These are phyloP conservation scores for Oscheius sp. DNA, from an alignment of 2,888 invertebrate species.

Conservation along the genomic window DNA sequence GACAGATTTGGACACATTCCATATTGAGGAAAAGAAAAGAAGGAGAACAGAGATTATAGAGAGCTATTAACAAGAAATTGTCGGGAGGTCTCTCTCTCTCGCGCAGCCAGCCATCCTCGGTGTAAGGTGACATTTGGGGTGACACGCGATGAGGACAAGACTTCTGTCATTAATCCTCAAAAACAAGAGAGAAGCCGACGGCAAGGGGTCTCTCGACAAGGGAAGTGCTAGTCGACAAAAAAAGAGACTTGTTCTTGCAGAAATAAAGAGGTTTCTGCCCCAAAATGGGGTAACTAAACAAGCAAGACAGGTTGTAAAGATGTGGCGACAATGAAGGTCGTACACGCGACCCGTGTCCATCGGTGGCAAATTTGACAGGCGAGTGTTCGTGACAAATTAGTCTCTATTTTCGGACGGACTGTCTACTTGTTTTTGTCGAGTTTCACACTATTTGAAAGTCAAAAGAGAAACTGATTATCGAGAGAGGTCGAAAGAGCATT, in stretches of 20 bases:
- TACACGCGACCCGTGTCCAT: constrained; percentile 4
- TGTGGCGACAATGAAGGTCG: constrained; percentile 20
- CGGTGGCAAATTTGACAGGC: constrained; percentile 17
- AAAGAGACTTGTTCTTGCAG: neutral
- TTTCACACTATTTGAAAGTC: neutral
- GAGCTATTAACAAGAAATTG: constrained; percentile 23
- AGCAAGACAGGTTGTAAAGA: constrained; percentile 13
- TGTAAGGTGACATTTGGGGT: constrained; percentile 29
- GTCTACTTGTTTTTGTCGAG: neutral
- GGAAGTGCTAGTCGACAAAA: neutral
- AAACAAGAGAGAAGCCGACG: neutral
- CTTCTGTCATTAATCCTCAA: constrained; percentile 13
- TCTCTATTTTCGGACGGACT: neutral
- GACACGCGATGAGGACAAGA: constrained; percentile 22
- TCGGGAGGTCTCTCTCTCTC: constrained; percentile 10
- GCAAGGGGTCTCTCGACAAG: neutral
- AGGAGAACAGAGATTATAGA: too few species aligned
- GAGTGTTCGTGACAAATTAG: constrained; percentile 32
- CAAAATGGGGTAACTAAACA: too few species aligned
- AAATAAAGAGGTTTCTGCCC: neutral
- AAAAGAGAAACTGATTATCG: neutral
- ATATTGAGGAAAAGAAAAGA: constrained; percentile 3
- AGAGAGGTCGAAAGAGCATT: neutral
- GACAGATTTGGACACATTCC: neutral
- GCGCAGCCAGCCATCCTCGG: neutral